Percentiles rank a stretch among this genome's conserved stretches.
phyloP scores from a whole-genome alignment of 2,888 invertebrate species.

The Eupithecia inturbata region DNA sequence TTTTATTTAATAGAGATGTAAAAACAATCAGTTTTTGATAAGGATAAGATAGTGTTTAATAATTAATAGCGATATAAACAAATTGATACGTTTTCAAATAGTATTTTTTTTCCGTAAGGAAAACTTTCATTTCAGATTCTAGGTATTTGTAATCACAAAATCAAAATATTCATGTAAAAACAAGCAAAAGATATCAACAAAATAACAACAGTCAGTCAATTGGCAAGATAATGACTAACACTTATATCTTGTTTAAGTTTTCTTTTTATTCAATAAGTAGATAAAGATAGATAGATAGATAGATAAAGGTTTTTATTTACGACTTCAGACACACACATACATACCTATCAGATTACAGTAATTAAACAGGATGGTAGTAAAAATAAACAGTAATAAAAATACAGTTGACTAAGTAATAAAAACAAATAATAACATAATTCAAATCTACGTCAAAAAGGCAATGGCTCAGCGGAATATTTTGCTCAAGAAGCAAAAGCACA shows the following conservation, averaged over 20 bases:
- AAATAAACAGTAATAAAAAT: too few relatives aligned
- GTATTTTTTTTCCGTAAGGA: neutral
- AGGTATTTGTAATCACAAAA: neutral
- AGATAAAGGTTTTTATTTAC: too few relatives aligned
- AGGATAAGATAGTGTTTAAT: constrained; percentile 7
- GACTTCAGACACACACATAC: too few relatives aligned
- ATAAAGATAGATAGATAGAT: too few relatives aligned
- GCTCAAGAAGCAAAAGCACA: too few relatives aligned
- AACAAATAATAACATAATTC: too few relatives aligned
- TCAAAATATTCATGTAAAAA: neutral
- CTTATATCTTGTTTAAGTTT: neutral
- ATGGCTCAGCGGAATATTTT: too few relatives aligned
- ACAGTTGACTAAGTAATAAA: too few relatives aligned
- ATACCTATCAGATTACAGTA: too few relatives aligned
- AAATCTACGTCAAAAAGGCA: too few relatives aligned
- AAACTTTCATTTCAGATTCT: neutral
- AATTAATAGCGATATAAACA: neutral
- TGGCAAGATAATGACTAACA: neutral
- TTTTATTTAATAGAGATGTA: constrained; percentile 2
- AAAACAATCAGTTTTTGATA: neutral
- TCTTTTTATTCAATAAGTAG: too few relatives aligned
- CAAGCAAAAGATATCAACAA: neutral
- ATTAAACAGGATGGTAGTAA: too few relatives aligned
- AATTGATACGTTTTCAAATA: neutral
- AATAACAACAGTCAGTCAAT: neutral